Evolutionary conservation across 2,888 invertebrate species (phyloP).

Genomic region (Cataglyphis livida): DNA sequence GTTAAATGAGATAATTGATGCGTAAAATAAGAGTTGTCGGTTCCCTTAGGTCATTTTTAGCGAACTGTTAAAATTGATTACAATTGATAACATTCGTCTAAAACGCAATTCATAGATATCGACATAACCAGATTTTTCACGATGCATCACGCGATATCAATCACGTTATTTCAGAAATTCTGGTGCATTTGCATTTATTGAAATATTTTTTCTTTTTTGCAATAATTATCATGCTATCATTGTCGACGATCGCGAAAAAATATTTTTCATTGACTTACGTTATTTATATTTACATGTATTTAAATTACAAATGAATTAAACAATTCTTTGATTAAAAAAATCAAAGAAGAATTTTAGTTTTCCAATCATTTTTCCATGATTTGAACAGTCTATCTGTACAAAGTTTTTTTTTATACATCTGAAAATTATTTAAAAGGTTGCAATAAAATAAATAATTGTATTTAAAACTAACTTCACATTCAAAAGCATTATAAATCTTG

Average conservation of each 20-base stretch:
- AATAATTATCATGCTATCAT: not conserved
- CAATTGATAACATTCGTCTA: not conserved
- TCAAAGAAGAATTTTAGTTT: not conserved
- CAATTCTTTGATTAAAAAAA: not conserved
- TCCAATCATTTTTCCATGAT: not conserved
- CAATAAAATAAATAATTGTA: not conserved
- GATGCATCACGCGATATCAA: not conserved
- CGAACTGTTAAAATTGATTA: constrained; percentile 29
- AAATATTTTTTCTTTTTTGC: not conserved
- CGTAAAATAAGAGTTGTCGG: constrained; percentile 10
- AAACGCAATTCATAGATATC: not conserved
- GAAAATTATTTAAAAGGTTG: not conserved
- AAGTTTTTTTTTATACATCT: not conserved
- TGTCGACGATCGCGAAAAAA: not conserved
- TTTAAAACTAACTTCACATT: not conserved
- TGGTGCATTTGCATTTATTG: not conserved
- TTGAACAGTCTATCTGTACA: not conserved
- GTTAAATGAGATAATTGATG: constrained; percentile 43
- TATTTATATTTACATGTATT: not conserved
- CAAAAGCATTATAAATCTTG: not conserved
- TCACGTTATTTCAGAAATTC: not conserved
- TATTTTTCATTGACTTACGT: not conserved
- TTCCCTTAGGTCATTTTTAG: not conserved
- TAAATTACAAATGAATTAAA: not conserved
- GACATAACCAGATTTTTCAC: not conserved